Evolutionary conservation across 2,797 vertebrate species (phyloP).

Genomic region (Anableps anableps): DNA sequence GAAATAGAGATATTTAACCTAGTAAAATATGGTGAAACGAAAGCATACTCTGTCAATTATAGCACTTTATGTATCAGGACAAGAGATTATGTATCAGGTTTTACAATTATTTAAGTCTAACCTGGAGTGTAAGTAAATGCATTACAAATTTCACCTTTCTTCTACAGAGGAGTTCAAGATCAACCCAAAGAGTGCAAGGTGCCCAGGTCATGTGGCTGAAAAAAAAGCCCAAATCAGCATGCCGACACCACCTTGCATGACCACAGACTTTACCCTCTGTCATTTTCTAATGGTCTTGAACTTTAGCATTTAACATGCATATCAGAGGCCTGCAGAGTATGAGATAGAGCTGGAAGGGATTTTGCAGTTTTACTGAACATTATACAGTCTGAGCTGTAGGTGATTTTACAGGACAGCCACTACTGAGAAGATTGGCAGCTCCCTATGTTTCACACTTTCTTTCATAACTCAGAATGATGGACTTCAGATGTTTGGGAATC

Average conservation of each 20-base stretch:
- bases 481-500: too few species aligned
- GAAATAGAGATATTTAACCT: background rate
- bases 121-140: background rate
- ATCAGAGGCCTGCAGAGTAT: background rate
- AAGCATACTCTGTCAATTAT: background rate
- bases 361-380: background rate
- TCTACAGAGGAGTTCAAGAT: background rate
- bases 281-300: background rate
- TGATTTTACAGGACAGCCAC: background rate
- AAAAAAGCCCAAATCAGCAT: background rate
- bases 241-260: background rate
- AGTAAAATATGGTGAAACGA: background rate
- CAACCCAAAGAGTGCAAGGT: too few species aligned
- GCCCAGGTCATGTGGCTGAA: background rate
- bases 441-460: too few species aligned
- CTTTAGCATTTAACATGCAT: background rate
- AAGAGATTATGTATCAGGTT: background rate
- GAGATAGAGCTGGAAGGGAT: background rate
- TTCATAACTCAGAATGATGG: too few species aligned
- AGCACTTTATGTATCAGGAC: background rate
- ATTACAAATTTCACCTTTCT: background rate
- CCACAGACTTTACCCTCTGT: background rate
- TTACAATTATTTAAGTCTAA: background rate
- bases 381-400: background rate
- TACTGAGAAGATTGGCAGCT: background rate